Evolutionary conservation across 1,140 invertebrate genomes (phyloP).

Genomic region (Cyclargus thomasi): DNA sequence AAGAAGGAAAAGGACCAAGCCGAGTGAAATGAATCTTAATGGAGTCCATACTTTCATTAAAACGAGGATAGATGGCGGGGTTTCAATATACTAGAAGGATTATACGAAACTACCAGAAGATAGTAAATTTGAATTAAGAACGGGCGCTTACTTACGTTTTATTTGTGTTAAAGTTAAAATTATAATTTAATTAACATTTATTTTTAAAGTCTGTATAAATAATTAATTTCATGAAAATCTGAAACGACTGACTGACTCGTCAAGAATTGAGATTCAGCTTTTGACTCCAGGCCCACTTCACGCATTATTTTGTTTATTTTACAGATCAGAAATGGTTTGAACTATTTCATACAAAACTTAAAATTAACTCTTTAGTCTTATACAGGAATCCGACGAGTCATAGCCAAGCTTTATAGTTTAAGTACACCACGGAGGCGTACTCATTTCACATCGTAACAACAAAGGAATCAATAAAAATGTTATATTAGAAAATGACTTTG

Average conservation of each 20-base stretch:
- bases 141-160: too few relatives aligned
- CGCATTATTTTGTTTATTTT: too few relatives aligned
- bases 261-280: too few relatives aligned
- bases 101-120: slow-evolving; percentile 20
- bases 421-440: background rate
- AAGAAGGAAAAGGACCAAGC: slow-evolving; percentile 40
- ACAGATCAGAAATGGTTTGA: too few relatives aligned
- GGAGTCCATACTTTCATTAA: slow-evolving; percentile 44
- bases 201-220: too few relatives aligned
- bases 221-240: too few relatives aligned
- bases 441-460: background rate
- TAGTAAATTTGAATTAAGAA: slow-evolving; percentile 4
- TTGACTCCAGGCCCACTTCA: too few relatives aligned
- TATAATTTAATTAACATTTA: background rate
- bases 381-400: background rate
- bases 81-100: slow-evolving; percentile 28
- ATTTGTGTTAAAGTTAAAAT: background rate
- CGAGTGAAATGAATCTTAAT: slow-evolving; percentile 47
- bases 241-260: too few relatives aligned
- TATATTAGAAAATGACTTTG: background rate
- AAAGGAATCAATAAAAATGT: background rate
- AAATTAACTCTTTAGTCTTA: too few relatives aligned
- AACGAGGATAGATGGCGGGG: slow-evolving; percentile 29
- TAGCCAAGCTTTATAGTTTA: background rate
- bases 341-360: too few relatives aligned